phyloP scores from a whole-genome alignment of 2,797 vertebrate genomes.

The Hyperoplus immaculatus region DNA sequence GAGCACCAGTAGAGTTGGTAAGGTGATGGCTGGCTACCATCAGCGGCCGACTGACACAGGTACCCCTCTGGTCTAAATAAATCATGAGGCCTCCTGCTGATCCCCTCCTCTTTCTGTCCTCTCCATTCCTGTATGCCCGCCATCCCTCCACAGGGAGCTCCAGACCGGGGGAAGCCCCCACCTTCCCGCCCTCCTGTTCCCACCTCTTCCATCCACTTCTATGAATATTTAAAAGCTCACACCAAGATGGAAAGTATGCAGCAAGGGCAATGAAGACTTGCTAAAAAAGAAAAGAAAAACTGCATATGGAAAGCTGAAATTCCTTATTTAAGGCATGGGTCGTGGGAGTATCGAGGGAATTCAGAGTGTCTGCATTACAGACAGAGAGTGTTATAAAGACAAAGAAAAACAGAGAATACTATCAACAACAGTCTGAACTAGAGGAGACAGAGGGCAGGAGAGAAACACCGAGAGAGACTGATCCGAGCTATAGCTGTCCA shows the following conservation, averaged over 20 bases:
- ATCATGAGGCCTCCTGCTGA: slow-evolving; percentile 79
- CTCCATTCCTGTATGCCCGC: slow-evolving; percentile 60
- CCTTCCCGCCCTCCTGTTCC: slow-evolving; percentile 41
- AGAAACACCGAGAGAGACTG: slow-evolving; percentile 40
- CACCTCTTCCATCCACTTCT: slow-evolving; percentile 72
- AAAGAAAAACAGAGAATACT: slow-evolving; percentile 26
- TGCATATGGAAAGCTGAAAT: slow-evolving; percentile 28
- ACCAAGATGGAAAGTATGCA: slow-evolving; percentile 75
- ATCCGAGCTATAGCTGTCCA: slow-evolving; percentile 62
- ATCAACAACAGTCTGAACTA: slow-evolving; percentile 28
- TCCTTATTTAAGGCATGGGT: slow-evolving; percentile 40
- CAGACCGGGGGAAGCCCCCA: slow-evolving; percentile 64
- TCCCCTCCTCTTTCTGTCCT: slow-evolving; percentile 48
- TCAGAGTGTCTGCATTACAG: slow-evolving; percentile 35
- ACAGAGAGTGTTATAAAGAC: slow-evolving; percentile 19
- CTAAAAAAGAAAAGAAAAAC: slow-evolving; percentile 7
- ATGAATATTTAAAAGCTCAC: slow-evolving; percentile 85
- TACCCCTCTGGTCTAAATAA: slow-evolving; percentile 82
- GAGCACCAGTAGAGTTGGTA: slow-evolving; percentile 43
- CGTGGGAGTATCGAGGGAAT: slow-evolving; percentile 34
- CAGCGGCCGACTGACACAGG: slow-evolving; percentile 75
- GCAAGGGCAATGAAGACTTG: slow-evolving; percentile 57
- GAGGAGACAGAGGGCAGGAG: slow-evolving; percentile 37
- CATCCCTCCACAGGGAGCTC: slow-evolving; percentile 74
- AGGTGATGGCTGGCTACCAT: slow-evolving; percentile 68